phyloP scores from a whole-genome alignment of 64 coral and sea anemone species.

The Acropora tenuis region DNA sequence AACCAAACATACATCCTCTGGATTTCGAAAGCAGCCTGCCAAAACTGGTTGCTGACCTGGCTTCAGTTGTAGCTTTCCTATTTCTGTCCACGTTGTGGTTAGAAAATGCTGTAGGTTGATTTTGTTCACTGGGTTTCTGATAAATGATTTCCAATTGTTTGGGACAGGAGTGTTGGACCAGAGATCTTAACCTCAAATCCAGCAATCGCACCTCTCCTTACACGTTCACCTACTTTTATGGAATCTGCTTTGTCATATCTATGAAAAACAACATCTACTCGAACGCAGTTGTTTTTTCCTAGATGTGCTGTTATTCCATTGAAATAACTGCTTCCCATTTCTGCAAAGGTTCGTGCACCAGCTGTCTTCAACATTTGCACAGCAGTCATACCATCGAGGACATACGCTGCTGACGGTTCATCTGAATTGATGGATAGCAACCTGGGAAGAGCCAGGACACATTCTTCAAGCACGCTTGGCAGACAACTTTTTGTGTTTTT shows the following conservation, averaged over 20 bases:
- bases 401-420: not conserved
- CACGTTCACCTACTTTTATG: not conserved
- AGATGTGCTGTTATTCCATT: not conserved
- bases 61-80: too few relatives aligned
- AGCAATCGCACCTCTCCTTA: too few relatives aligned
- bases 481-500: slow-evolving; percentile 30
- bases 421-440: not conserved
- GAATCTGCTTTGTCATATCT: not conserved
- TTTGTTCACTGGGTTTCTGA: slow-evolving; percentile 2
- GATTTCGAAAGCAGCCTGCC: too few relatives aligned
- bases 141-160: slow-evolving; percentile 17
- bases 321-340: not conserved
- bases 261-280: slow-evolving; percentile 29
- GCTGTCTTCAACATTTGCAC: slow-evolving; percentile 19
- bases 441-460: not conserved
- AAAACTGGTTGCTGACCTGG: too few relatives aligned
- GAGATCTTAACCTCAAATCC: slow-evolving; percentile 12
- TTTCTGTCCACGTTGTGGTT: not conserved
- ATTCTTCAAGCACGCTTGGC: slow-evolving; percentile 7
- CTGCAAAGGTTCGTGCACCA: slow-evolving; percentile 13
- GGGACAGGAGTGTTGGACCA: slow-evolving; percentile 29
- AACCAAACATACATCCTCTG: too few relatives aligned
- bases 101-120: not conserved
- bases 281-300: not conserved
- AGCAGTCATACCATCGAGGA: slow-evolving; percentile 43